These are phyloP conservation scores for Cassiopea xamachana DNA, from an alignment of 30 jellyfish, hydroid and myxozoan species.

Conservation along the genomic window DNA sequence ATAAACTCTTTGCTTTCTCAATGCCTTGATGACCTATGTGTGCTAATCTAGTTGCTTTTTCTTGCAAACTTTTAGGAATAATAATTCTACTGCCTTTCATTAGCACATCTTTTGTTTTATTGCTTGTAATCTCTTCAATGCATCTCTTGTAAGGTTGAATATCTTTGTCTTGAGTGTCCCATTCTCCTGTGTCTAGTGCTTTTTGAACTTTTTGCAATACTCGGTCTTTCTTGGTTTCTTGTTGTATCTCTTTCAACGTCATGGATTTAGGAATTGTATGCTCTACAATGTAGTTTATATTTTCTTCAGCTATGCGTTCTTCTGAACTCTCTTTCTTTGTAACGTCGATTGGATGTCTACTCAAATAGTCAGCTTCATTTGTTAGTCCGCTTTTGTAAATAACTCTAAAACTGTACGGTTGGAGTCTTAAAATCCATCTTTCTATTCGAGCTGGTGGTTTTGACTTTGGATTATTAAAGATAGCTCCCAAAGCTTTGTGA, in stretches of 20 bases:
- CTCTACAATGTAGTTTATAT: conserved; percentile 1
- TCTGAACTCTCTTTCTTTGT: neutral
- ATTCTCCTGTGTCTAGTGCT: conserved; percentile 29
- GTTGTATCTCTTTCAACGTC: conserved; percentile 41
- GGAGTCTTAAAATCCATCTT: conserved; percentile 31
- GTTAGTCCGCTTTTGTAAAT: conserved; percentile 31
- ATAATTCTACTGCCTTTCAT: conserved; percentile 58
- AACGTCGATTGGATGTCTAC: conserved; percentile 45
- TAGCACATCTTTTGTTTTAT: conserved; percentile 48
- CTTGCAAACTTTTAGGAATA: neutral
- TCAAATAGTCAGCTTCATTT: conserved; percentile 52
- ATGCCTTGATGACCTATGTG: conserved; percentile 81
- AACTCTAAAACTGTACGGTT: conserved; percentile 43
- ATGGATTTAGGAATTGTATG: conserved; percentile 49
- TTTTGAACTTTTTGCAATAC: conserved; percentile 26
- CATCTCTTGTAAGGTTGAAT: conserved; percentile 43
- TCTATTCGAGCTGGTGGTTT: conserved; percentile 57
- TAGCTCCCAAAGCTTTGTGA: conserved; percentile 63
- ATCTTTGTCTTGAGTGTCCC: conserved; percentile 35
- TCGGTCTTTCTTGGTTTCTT: conserved; percentile 40
- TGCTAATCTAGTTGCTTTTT: conserved; percentile 43
- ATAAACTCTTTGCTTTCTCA: conserved; percentile 53
- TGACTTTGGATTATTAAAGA: conserved; percentile 22
- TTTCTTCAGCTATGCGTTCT: conserved; percentile 47
- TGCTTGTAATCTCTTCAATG: conserved; percentile 39